Percentiles rank a stretch among this genome's conserved stretches.
Conservation (phyloP, 2,797 vertebrate genomes). For the Spea hammondii region DNA sequence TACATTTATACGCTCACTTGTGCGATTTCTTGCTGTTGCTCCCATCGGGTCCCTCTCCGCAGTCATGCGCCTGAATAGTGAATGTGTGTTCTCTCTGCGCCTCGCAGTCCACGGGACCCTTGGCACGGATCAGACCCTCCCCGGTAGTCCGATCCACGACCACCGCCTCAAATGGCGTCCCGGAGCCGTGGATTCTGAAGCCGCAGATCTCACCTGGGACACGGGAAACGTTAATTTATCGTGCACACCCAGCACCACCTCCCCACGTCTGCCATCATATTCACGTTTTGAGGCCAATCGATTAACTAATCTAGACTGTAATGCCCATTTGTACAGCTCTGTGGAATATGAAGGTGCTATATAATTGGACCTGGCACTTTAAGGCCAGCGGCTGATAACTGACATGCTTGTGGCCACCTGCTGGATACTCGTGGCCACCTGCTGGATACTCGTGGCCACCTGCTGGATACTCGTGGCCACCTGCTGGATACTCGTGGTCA, state of each 20-base stretch:
- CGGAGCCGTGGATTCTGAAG: conserved; percentile 89
- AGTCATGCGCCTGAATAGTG: conserved; percentile 98
- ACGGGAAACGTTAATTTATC: background rate
- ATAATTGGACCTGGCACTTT: too few species aligned
- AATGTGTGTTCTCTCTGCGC: conserved; percentile 96
- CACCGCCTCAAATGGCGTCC: conserved; percentile 93
- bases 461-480: too few species aligned
- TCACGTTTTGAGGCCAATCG: too few species aligned
- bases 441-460: too few species aligned
- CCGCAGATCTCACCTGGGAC: conserved; percentile 91
- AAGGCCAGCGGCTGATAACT: too few species aligned
- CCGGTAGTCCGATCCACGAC: conserved; percentile 95
- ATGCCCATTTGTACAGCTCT: too few species aligned
- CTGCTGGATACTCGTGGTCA: too few species aligned
- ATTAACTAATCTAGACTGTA: conserved; percentile 37
- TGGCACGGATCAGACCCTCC: conserved; percentile 92
- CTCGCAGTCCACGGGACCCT: conserved; percentile 94
- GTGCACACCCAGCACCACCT: too few species aligned
- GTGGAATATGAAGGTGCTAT: too few species aligned
- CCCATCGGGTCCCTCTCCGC: conserved; percentile 92
- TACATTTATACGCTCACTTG: conserved; percentile 76
- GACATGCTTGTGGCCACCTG: too few species aligned
- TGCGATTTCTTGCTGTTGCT: conserved; percentile 97
- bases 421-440: too few species aligned
- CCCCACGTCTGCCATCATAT: too few species aligned